Conservation (phyloP, 1,140 invertebrate genomes). For the Oedothorax gibbosus region DNA sequence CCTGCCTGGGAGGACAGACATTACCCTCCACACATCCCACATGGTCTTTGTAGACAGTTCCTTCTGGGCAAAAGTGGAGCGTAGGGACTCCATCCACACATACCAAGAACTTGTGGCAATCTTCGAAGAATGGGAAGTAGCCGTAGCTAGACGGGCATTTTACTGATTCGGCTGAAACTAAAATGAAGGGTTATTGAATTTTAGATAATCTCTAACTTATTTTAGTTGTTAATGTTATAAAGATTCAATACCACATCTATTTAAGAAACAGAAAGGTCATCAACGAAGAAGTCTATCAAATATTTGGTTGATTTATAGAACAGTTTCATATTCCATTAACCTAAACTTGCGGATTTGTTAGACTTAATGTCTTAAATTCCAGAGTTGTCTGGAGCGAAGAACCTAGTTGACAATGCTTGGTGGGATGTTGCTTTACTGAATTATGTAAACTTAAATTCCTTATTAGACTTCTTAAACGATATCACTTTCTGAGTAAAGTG, state of each 20-base stretch:
- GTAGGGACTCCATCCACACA: background rate
- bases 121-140: background rate
- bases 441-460: no score
- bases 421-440: no score
- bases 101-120: conserved; percentile 13
- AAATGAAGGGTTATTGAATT: background rate
- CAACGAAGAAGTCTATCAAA: background rate
- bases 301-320: background rate
- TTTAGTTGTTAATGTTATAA: background rate
- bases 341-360: background rate
- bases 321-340: background rate
- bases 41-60: background rate
- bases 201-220: background rate
- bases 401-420: no score
- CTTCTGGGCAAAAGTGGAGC: background rate
- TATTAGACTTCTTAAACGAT: no score
- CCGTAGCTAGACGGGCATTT: background rate
- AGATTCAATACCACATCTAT: background rate
- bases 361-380: no score
- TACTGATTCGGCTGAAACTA: no score
- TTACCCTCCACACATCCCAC: background rate
- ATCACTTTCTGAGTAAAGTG: no score
- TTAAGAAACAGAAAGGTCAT: background rate
- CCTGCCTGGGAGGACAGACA: background rate
- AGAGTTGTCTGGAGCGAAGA: no score